phyloP scores from a whole-genome alignment of 64 coral and sea anemone genomes.

The Orbicella faveolata region DNA sequence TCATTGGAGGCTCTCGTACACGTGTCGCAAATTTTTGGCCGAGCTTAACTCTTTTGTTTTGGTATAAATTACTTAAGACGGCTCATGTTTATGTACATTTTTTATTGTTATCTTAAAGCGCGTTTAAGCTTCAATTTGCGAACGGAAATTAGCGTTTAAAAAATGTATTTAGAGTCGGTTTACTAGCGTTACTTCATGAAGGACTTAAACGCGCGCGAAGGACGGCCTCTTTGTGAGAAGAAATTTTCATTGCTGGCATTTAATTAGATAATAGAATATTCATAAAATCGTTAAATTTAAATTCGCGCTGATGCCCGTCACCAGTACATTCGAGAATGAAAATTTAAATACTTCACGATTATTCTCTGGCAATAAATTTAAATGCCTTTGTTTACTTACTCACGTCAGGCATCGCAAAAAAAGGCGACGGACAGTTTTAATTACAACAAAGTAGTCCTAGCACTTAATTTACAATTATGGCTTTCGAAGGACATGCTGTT shows the following conservation, averaged over 20 bases:
- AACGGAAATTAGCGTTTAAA: background rate
- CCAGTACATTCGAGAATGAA: background rate
- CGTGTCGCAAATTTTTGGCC: slow-evolving; percentile 27
- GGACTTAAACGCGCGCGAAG: too few species aligned
- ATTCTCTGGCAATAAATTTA: background rate
- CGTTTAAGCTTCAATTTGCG: background rate
- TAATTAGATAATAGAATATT: slow-evolving; percentile 14
- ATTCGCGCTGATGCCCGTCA: background rate
- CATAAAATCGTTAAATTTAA: background rate
- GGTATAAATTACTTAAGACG: slow-evolving; percentile 3
- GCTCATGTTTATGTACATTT: slow-evolving; percentile 8
- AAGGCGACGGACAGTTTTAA: background rate
- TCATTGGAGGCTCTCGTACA: slow-evolving; percentile 4
- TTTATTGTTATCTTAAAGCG: slow-evolving; percentile 1
- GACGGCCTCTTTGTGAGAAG: background rate
- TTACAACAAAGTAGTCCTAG: background rate
- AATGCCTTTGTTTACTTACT: background rate
- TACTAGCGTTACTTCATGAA: background rate
- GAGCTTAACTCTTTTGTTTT: background rate
- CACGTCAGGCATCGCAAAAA: too few species aligned
- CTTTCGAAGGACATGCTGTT: background rate
- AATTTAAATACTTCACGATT: background rate
- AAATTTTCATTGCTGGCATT: background rate
- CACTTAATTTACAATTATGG: background rate
- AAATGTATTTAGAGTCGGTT: background rate